phyloP scores from a whole-genome alignment of 2,888 invertebrate species.

The Folsomia manolachei region DNA sequence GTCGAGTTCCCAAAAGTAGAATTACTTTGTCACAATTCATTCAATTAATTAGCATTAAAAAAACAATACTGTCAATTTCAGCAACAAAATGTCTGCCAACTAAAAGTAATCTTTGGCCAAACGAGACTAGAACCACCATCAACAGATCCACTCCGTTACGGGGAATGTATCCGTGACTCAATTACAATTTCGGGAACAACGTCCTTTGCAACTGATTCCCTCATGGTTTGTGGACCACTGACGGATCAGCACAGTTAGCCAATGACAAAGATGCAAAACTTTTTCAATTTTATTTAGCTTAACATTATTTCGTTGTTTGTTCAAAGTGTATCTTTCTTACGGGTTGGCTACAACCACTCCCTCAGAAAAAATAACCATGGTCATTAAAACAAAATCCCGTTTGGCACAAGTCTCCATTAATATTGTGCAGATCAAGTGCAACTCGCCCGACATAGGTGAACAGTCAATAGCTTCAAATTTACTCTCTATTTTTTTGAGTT shows the following conservation, averaged over 20 bases:
- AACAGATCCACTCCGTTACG: background rate
- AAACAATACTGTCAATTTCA: too few relatives aligned
- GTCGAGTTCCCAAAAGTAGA: background rate
- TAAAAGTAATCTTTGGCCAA: background rate
- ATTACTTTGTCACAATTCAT: background rate
- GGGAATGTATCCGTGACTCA: background rate
- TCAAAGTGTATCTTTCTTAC: background rate
- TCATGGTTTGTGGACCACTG: background rate
- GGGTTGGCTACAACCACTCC: background rate
- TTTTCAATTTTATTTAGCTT: background rate
- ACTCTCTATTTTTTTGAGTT: background rate
- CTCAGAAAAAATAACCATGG: background rate
- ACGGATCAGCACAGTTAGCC: background rate
- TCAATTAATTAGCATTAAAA: too few relatives aligned
- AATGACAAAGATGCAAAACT: background rate
- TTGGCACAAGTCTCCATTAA: background rate
- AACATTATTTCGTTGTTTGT: too few relatives aligned
- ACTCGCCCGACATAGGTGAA: background rate
- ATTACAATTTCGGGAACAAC: background rate
- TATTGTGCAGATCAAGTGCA: background rate
- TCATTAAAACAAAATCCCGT: background rate
- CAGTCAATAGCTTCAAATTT: background rate
- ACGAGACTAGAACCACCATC: background rate
- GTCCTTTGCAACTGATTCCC: background rate
- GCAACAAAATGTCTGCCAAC: background rate